A percentile compares a stretch with the other conserved stretches of the same genome.
phyloP scores from a whole-genome alignment of 2,113 vertebrate genomes.

The Noturus placidus region DNA sequence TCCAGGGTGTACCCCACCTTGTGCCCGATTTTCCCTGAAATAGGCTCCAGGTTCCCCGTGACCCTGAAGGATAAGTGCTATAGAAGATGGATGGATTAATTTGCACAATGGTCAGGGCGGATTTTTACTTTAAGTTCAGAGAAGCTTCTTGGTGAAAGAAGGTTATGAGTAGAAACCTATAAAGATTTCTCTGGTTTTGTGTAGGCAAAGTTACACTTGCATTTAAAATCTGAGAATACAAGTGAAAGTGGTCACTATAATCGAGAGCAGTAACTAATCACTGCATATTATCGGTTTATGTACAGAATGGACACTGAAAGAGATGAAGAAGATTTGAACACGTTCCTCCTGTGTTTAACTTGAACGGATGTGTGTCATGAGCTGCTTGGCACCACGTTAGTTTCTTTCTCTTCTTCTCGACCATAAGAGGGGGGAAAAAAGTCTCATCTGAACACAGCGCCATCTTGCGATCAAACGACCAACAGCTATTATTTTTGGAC shows the following conservation, averaged over 20 bases:
- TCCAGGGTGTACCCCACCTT: no score
- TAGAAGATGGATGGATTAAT: not conserved
- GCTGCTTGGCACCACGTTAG: not conserved
- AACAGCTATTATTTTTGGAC: not conserved
- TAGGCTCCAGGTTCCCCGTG: no score
- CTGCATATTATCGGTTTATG: not conserved
- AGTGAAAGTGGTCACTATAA: not conserved
- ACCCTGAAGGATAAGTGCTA: no score
- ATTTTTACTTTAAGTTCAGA: not conserved
- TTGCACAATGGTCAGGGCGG: not conserved
- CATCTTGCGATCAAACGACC: not conserved
- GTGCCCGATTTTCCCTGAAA: no score
- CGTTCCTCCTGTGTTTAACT: not conserved
- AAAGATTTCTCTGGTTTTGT: not conserved
- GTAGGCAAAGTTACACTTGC: not conserved
- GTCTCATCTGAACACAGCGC: constrained; percentile 1
- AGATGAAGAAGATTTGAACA: not conserved
- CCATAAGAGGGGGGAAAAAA: not conserved
- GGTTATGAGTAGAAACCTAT: not conserved
- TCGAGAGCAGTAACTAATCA: not conserved
- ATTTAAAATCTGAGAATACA: not conserved
- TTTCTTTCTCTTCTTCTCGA: constrained; percentile 4
- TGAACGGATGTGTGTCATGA: not conserved
- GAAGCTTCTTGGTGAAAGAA: not conserved
- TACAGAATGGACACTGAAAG: not conserved